Percentiles rank a stretch among this genome's conserved stretches.
phyloP scores from a whole-genome alignment of 2,113 vertebrate species.

The Pampusana beccarii region DNA sequence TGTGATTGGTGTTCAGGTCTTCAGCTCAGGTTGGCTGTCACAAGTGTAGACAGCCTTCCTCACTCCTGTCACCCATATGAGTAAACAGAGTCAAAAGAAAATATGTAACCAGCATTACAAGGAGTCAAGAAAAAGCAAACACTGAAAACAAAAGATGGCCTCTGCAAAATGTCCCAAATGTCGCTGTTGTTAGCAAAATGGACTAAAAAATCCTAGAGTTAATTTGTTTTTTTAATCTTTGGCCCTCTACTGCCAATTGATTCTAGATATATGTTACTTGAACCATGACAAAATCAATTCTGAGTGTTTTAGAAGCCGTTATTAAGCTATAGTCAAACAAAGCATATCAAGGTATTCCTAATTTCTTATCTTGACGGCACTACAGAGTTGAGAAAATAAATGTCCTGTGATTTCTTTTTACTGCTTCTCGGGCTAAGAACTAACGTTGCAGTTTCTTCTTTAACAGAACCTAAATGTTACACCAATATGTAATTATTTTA shows the following conservation, averaged over 20 bases:
- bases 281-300: not conserved
- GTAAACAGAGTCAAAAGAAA: not conserved
- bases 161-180: not conserved
- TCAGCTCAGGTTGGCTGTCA: accelerated
- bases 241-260: not conserved
- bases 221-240: not conserved
- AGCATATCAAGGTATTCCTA: not conserved
- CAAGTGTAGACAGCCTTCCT: accelerated
- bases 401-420: not conserved
- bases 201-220: not conserved
- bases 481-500: not conserved
- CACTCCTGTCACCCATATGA: not conserved
- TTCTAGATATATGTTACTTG: not conserved
- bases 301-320: not conserved
- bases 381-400: not conserved
- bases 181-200: accelerated
- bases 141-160: not conserved
- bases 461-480: not conserved
- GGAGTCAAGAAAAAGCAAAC: not conserved
- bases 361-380: not conserved
- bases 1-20: not conserved
- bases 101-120: not conserved
- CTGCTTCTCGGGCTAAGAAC: not conserved
- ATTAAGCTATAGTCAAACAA: not conserved
- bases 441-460: not conserved